phyloP scores from a whole-genome alignment of 2,797 vertebrate species.

The Nothura maculosa region DNA sequence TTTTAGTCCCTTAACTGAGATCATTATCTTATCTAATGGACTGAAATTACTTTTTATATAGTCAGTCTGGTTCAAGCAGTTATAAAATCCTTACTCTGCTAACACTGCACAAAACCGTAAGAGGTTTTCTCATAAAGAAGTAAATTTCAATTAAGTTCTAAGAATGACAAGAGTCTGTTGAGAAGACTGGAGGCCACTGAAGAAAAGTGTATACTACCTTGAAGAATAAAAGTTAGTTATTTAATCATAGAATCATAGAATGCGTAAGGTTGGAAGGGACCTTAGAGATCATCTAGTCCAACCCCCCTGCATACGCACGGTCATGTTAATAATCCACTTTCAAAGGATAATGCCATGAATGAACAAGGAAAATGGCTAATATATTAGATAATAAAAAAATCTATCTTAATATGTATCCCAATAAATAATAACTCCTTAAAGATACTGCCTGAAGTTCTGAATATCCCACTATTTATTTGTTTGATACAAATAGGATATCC shows the following conservation, averaged over 20 bases:
- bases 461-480: neutral
- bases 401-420: neutral
- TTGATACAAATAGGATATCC: neutral
- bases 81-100: constrained; percentile 23
- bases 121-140: neutral
- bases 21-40: constrained; percentile 43
- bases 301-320: too few relatives aligned
- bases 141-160: constrained; percentile 17
- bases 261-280: too few relatives aligned
- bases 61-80: neutral
- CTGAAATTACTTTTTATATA: constrained; percentile 44
- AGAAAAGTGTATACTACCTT: neutral
- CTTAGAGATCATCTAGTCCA: too few relatives aligned
- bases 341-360: neutral
- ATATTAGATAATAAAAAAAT: neutral
- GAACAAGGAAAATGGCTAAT: neutral
- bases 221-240: neutral
- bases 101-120: constrained; percentile 3
- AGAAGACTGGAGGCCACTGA: neutral
- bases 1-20: constrained; percentile 21
- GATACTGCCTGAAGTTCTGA: neutral
- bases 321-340: neutral
- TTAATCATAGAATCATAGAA: too few relatives aligned
- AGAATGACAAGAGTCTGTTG: neutral
- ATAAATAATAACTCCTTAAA: neutral